These are phyloP conservation scores for Eilema depressum DNA, from an alignment of 2,888 invertebrate species.

Conservation along the genomic window DNA sequence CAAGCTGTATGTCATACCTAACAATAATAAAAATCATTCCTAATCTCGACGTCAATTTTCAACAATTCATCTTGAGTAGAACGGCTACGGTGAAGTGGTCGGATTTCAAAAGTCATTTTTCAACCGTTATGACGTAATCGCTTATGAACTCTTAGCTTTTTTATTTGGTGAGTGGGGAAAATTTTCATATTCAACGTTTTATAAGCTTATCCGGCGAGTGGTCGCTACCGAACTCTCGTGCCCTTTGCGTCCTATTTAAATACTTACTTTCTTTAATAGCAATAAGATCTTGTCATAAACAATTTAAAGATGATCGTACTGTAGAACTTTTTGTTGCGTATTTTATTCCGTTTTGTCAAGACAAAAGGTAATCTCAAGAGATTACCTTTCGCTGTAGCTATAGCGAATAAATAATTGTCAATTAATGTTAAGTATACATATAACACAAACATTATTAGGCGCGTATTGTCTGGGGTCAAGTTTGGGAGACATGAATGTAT, in stretches of 20 bases:
- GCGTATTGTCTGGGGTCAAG: not conserved
- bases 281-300: conserved; percentile 15
- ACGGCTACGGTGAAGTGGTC: conserved; percentile 63
- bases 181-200: conserved; percentile 78
- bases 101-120: conserved; percentile 80
- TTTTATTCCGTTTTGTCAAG: not conserved
- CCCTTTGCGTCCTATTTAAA: conserved; percentile 29
- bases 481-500: no score
- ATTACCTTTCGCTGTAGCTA: not conserved
- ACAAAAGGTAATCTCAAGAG: no score
- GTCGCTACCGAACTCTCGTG: conserved; percentile 30
- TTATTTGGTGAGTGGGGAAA: conserved; percentile 75
- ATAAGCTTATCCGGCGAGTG: conserved; percentile 61
- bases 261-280: conserved; percentile 24
- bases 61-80: conserved; percentile 76
- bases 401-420: not conserved
- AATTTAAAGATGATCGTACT: conserved; percentile 12
- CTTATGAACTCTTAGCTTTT: conserved; percentile 78
- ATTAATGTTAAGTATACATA: not conserved
- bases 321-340: not conserved
- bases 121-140: conserved; percentile 81
- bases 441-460: not conserved
- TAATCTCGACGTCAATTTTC: conserved; percentile 72
- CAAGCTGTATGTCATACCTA: conserved; percentile 23
- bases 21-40: conserved; percentile 52